Evolutionary conservation across 2,797 vertebrate species (phyloP).

Genomic region (Hipposideros larvatus): DNA sequence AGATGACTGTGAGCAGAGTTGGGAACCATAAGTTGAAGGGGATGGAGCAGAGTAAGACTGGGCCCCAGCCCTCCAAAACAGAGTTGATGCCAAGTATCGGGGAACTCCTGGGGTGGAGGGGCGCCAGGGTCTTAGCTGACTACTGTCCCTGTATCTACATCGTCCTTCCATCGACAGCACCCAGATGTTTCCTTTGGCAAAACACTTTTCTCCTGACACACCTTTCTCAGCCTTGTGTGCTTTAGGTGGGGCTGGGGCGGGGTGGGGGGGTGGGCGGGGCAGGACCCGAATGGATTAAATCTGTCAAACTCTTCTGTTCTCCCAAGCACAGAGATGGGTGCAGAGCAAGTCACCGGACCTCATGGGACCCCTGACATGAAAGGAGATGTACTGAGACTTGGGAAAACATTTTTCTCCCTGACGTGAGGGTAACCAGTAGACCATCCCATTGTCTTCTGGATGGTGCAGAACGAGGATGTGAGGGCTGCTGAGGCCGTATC

Average conservation of each 20-base stretch:
- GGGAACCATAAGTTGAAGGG: background rate
- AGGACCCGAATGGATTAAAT: accelerated
- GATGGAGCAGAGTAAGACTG: accelerated
- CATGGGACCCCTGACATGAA: background rate
- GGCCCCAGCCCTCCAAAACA: background rate
- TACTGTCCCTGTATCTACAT: background rate
- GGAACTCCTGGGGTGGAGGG: too few species aligned
- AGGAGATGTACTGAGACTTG: background rate
- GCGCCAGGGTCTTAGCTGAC: background rate
- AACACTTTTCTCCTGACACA: background rate
- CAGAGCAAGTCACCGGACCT: background rate
- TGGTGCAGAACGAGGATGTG: background rate
- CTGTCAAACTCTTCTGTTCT: background rate
- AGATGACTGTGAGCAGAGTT: background rate
- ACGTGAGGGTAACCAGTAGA: background rate
- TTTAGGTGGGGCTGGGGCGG: background rate
- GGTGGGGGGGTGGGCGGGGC: too few species aligned
- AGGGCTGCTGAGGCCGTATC: background rate
- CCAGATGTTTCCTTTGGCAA: background rate
- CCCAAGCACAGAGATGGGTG: background rate
- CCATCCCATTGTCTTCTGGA: background rate
- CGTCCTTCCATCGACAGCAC: background rate
- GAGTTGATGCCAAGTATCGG: background rate
- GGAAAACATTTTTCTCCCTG: background rate
- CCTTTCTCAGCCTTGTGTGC: background rate